Conservation (phyloP, 1,140 invertebrate genomes). For the Ostrea denselamellosa region DNA sequence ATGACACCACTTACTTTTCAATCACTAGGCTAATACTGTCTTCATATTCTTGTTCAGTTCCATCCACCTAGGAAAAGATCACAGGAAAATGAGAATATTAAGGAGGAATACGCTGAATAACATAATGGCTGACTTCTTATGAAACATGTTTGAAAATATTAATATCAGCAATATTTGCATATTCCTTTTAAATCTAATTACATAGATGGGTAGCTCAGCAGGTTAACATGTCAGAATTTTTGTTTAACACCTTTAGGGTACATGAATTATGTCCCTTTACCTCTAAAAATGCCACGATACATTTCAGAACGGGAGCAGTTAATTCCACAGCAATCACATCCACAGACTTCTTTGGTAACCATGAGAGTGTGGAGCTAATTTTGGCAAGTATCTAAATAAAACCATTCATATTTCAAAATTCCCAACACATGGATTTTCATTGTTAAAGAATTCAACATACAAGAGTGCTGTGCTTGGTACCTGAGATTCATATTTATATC, state of each 20-base stretch:
- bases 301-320: slow-evolving; percentile 81
- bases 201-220: no score
- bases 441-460: background rate
- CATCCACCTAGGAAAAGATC: background rate
- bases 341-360: slow-evolving; percentile 81
- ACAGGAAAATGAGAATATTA: background rate
- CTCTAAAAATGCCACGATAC: slow-evolving; percentile 82
- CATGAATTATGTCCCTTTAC: slow-evolving; percentile 57
- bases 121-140: no score
- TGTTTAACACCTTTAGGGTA: no score
- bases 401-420: background rate
- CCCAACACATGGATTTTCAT: background rate
- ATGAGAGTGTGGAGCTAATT: slow-evolving; percentile 81
- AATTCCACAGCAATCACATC: slow-evolving; percentile 83
- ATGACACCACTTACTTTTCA: background rate
- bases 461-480: slow-evolving; percentile 41
- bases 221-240: no score
- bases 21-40: background rate
- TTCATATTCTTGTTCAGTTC: background rate
- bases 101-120: no score
- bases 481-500: slow-evolving; percentile 65
- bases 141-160: no score
- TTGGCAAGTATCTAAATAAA: slow-evolving; percentile 68
- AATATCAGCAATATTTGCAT: no score
- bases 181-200: no score